Percentiles rank a stretch among this genome's conserved stretches.
These are phyloP conservation scores for Neotoxoptera formosana DNA, from an alignment of 1,140 invertebrate species.

Conservation along the genomic window DNA sequence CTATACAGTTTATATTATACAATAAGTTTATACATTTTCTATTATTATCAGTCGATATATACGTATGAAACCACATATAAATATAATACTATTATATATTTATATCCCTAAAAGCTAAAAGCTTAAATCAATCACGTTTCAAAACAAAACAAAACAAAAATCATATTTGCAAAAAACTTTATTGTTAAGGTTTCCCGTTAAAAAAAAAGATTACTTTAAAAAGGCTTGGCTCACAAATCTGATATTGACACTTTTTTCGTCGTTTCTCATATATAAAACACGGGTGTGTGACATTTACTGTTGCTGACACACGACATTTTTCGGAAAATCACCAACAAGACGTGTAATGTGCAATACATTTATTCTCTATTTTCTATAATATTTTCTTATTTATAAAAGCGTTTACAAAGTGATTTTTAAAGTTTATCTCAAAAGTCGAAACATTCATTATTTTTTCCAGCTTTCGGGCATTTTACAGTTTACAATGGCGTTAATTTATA, in stretches of 20 bases:
- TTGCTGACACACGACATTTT: not conserved
- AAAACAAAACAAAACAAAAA: slow-evolving; percentile 10
- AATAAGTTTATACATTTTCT: not conserved
- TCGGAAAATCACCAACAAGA: not conserved
- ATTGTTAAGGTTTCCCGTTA: not conserved
- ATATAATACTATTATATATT: no score
- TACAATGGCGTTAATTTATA: no score
- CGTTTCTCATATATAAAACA: not conserved
- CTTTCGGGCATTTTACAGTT: no score
- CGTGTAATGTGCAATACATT: no score
- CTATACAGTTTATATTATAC: not conserved
- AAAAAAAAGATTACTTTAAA: not conserved
- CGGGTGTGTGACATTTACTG: not conserved
- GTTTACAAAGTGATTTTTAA: not conserved
- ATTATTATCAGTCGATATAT: not conserved
- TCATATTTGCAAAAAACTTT: not conserved
- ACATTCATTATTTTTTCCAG: no score
- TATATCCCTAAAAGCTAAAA: not conserved
- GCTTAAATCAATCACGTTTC: not conserved
- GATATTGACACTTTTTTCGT: not conserved
- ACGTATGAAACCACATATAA: no score
- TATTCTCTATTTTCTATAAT: not conserved
- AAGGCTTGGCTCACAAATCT: not conserved
- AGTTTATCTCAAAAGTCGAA: not conserved
- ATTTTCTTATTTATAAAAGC: not conserved